Evolutionary conservation across 2,797 vertebrate genomes (phyloP).

Genomic region (Schizopygopsis pylzovi): DNA sequence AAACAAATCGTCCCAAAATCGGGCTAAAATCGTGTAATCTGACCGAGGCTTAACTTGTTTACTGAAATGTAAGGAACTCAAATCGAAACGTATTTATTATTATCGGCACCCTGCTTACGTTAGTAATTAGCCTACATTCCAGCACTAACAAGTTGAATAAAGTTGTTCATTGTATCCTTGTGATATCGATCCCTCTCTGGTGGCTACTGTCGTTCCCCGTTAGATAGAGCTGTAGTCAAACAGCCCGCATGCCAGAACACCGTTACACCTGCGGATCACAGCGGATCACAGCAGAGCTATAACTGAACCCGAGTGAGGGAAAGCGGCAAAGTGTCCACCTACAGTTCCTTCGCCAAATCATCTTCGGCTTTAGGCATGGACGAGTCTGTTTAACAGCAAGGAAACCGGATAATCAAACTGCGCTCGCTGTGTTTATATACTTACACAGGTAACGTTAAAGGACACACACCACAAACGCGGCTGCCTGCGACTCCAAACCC

Average conservation of each 20-base stretch:
- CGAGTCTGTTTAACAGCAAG: constrained; percentile 32
- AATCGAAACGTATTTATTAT: neutral
- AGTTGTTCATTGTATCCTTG: constrained; percentile 4
- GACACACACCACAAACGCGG: constrained; percentile 6
- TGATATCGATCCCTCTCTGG: constrained; percentile 7
- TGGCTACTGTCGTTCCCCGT: constrained; percentile 6
- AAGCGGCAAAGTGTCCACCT: constrained; percentile 31
- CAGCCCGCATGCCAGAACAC: constrained; percentile 34
- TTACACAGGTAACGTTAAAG: constrained; percentile 35
- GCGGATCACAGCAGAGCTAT: constrained; percentile 19
- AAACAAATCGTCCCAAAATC: no score
- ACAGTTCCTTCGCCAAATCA: constrained; percentile 16
- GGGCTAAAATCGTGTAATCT: no score
- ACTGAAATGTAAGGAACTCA: neutral
- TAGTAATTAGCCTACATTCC: neutral
- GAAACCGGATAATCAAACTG: constrained; percentile 25
- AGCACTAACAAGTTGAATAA: constrained; percentile 13
- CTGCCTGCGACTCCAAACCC: constrained; percentile 5
- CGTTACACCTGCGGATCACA: constrained; percentile 31
- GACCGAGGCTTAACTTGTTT: no score
- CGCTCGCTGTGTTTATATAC: constrained; percentile 16
- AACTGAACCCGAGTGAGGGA: constrained; percentile 38
- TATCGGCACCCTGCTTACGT: neutral
- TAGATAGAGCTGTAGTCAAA: constrained; percentile 16
- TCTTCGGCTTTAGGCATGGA: constrained; percentile 5